Evolutionary conservation across 2,888 invertebrate genomes (phyloP).

Genomic region (Leucozona laternaria): DNA sequence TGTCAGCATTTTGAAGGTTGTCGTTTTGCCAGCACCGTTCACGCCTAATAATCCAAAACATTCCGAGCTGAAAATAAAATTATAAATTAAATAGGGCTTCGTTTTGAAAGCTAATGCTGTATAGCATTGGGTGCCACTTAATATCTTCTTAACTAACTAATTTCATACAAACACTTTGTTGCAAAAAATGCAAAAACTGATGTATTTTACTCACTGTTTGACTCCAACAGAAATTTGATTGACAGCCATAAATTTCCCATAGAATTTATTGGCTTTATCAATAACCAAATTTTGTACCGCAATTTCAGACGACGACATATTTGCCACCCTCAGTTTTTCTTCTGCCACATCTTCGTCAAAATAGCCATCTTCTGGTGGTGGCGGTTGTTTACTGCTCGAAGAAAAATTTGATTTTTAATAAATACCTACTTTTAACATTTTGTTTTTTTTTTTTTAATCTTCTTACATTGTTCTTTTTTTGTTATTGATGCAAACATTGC

Average conservation of each 20-base stretch:
- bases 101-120: neutral
- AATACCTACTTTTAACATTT: too few species aligned
- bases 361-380: slow-evolving; percentile 81
- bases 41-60: slow-evolving; percentile 89
- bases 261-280: slow-evolving; percentile 89
- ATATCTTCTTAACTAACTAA: too few species aligned
- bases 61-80: slow-evolving; percentile 45
- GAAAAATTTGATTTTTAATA: neutral
- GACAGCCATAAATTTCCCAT: slow-evolving; percentile 90
- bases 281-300: slow-evolving; percentile 85
- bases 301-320: slow-evolving; percentile 82
- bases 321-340: slow-evolving; percentile 85
- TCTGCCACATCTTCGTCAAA: slow-evolving; percentile 86
- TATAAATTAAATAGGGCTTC: neutral
- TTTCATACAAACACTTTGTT: too few species aligned
- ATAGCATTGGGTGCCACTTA: too few species aligned
- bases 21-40: slow-evolving; percentile 95
- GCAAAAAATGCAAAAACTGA: too few species aligned
- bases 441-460: neutral
- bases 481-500: slow-evolving; percentile 52
- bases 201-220: slow-evolving; percentile 80
- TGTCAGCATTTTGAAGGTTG: slow-evolving; percentile 95
- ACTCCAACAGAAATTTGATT: slow-evolving; percentile 88
- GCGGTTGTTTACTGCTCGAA: slow-evolving; percentile 77
- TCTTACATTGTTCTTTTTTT: slow-evolving; percentile 43